Evolutionary conservation across 2,113 vertebrate genomes (phyloP).

Genomic region (Urocitellus parryii): DNA sequence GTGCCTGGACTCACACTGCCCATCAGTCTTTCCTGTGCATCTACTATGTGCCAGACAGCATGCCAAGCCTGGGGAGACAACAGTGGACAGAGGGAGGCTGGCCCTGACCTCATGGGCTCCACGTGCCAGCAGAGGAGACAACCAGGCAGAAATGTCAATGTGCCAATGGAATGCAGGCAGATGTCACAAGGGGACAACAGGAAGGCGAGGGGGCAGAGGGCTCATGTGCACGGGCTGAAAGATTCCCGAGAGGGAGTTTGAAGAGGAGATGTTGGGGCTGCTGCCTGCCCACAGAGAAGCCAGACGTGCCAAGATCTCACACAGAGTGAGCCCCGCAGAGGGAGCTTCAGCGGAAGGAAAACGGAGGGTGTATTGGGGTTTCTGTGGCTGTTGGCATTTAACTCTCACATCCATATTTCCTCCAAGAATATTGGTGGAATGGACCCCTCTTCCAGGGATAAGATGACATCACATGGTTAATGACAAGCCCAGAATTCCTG

Average conservation of each 20-base stretch:
- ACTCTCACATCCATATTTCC: fast-evolving
- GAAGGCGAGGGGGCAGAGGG: too few species aligned
- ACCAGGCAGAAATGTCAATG: not conserved
- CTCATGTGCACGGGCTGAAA: too few species aligned
- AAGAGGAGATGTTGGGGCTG: not conserved
- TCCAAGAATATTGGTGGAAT: not conserved
- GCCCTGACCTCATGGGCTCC: too few species aligned
- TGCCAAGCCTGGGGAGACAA: too few species aligned
- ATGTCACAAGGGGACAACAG: too few species aligned
- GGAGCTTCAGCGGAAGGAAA: not conserved
- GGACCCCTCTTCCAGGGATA: not conserved
- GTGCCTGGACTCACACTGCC: not conserved
- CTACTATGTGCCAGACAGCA: not conserved
- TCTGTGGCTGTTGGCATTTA: too few species aligned
- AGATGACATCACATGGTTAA: not conserved
- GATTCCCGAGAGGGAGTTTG: too few species aligned
- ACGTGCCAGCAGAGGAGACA: not conserved
- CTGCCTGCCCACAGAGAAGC: not conserved
- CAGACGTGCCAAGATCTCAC: fast-evolving
- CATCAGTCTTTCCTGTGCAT: not conserved
- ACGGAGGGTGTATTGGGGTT: fast-evolving
- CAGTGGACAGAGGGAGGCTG: too few species aligned
- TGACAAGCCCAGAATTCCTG: not conserved
- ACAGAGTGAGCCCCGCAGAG: too few species aligned
- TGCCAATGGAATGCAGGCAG: too few species aligned